phyloP scores from a whole-genome alignment of 2,113 vertebrate genomes.

The Phalacrocorax pelagicus region DNA sequence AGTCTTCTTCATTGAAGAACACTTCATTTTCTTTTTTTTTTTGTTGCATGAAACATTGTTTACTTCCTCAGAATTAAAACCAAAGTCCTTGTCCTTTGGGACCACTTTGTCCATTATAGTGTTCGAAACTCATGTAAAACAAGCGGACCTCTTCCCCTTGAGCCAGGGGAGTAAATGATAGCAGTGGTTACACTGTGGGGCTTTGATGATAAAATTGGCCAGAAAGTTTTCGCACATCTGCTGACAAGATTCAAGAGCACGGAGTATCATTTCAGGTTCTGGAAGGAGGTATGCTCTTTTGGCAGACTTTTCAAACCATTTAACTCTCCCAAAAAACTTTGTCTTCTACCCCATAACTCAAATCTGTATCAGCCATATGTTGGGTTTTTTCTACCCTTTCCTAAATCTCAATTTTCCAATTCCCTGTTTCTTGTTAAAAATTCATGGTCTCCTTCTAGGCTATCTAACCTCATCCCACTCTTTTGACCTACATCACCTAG shows the following conservation, averaged over 20 bases:
- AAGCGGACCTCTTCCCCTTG: background rate
- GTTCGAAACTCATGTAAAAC: background rate
- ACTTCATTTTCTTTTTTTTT: background rate
- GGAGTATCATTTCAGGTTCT: background rate
- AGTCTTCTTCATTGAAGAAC: background rate
- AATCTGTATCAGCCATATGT: rapidly evolving
- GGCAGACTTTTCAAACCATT: background rate
- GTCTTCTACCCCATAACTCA: background rate
- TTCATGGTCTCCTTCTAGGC: background rate
- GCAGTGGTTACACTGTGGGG: background rate
- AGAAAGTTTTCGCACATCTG: background rate
- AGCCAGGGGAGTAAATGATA: background rate
- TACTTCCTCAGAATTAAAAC: background rate
- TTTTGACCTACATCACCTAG: background rate
- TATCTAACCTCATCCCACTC: background rate
- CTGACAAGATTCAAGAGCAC: background rate
- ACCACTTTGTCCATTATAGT: background rate
- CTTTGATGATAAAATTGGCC: background rate
- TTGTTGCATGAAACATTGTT: background rate
- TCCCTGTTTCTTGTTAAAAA: background rate
- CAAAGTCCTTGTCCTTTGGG: background rate
- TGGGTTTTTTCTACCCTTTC: rapidly evolving
- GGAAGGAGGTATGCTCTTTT: background rate
- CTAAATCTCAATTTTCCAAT: background rate
- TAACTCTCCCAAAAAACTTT: background rate